phyloP scores from a whole-genome alignment of 2,888 invertebrate genomes.

The Bursaphelenchus okinawaensis region DNA sequence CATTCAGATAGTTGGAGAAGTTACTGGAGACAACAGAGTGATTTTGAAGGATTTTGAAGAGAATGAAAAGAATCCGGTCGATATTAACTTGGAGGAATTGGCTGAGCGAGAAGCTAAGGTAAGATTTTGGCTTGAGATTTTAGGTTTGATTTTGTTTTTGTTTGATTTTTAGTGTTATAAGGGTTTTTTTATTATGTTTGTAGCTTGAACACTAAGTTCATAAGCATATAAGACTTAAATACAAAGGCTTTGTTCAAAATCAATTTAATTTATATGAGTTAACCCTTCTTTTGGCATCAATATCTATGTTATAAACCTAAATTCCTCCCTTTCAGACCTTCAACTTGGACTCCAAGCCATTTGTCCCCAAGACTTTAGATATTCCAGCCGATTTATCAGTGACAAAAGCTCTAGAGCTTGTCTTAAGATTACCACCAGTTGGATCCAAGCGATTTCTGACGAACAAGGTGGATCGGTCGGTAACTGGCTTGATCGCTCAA shows the following conservation, averaged over 20 bases:
- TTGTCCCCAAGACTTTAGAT: conserved; percentile 28
- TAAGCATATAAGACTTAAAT: no score
- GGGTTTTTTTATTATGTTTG: no score
- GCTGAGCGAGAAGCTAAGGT: conserved; percentile 43
- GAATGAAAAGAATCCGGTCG: conserved; percentile 28
- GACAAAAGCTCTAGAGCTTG: conserved; percentile 70
- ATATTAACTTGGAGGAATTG: conserved; percentile 35
- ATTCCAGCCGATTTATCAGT: conserved; percentile 66
- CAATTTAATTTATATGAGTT: no score
- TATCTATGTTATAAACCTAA: no score
- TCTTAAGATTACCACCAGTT: conserved; percentile 78
- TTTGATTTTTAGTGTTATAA: no score
- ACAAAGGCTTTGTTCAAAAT: no score
- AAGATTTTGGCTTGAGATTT: conserved; percentile 12
- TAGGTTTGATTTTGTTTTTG: background rate
- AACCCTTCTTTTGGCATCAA: no score
- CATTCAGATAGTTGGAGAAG: conserved; percentile 83
- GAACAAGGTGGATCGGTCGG: conserved; percentile 68
- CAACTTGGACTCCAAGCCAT: conserved; percentile 63
- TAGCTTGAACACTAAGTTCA: no score
- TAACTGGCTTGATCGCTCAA: conserved; percentile 87
- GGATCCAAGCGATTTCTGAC: conserved; percentile 73
- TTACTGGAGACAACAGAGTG: conserved; percentile 63
- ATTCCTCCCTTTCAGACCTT: conserved; percentile 66
- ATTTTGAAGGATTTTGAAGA: conserved; percentile 1